Percentiles rank a stretch among this genome's conserved stretches.
phyloP scores from a whole-genome alignment of 2,113 vertebrate genomes.

The Psettodes erumei region DNA sequence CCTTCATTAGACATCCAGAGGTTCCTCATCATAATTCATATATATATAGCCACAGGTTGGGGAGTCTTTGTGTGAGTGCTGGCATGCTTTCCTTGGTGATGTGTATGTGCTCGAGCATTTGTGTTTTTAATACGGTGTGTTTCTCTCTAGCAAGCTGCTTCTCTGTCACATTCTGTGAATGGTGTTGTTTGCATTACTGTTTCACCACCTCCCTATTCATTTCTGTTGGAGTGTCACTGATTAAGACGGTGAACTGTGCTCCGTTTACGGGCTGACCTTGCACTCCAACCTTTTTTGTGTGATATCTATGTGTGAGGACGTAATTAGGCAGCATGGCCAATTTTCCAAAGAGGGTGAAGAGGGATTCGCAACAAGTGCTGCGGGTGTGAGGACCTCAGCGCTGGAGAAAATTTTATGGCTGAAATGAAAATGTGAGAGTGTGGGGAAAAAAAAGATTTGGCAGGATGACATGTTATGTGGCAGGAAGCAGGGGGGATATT shows the following conservation, averaged over 20 bases:
- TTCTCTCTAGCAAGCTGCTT: not conserved
- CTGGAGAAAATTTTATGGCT: conserved; percentile 16
- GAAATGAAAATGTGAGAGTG: not conserved
- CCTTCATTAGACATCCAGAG: conserved; percentile 28
- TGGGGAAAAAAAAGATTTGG: not conserved
- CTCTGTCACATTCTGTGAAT: conserved; percentile 13
- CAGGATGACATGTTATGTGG: conserved; percentile 49
- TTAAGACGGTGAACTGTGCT: not conserved
- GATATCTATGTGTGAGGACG: conserved; percentile 6
- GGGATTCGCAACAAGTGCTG: conserved; percentile 7
- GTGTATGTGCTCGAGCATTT: not conserved
- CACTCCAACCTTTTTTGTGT: not conserved
- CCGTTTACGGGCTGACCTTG: not conserved
- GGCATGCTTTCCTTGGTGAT: not conserved
- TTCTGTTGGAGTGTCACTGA: not conserved
- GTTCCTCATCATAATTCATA: conserved; percentile 4
- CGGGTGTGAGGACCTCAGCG: not conserved
- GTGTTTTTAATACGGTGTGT: not conserved
- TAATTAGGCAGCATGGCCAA: conserved; percentile 4
- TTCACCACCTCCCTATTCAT: conserved; percentile 14
- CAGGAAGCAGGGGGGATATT: conserved; percentile 34
- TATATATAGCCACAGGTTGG: not conserved
- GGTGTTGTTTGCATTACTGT: conserved; percentile 3
- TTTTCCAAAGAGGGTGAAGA: conserved; percentile 7
- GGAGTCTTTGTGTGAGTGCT: not conserved